These are phyloP conservation scores for Macrostomum lignano DNA, from an alignment of 1,140 invertebrate species.

Conservation along the genomic window DNA sequence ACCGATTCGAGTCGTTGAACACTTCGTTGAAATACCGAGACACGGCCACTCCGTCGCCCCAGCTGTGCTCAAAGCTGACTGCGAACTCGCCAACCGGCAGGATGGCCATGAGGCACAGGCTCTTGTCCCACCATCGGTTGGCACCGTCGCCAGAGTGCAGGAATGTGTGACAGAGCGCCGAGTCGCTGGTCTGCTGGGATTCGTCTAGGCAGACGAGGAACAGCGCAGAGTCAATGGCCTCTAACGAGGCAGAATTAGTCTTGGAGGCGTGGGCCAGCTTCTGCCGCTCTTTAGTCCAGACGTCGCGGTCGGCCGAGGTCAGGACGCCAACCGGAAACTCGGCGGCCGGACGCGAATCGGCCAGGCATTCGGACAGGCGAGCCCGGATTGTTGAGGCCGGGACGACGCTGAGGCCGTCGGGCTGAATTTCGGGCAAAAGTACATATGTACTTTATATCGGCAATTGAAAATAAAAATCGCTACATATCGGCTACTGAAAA, in stretches of 20 bases:
- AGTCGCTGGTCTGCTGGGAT: no score
- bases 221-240: no score
- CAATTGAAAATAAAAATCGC: no score
- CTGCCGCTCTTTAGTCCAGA: constrained; percentile 47
- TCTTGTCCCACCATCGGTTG: constrained; percentile 81
- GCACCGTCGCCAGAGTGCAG: no score
- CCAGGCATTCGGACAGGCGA: constrained; percentile 40
- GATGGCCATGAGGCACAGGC: constrained; percentile 58
- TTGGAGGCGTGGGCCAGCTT: constrained; percentile 33
- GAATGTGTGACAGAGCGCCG: no score
- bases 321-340: constrained; percentile 37
- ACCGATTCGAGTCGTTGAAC: constrained; percentile 33
- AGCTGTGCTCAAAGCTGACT: constrained; percentile 87
- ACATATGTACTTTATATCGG: no score
- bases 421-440: no score
- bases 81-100: constrained; percentile 50
- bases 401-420: no score
- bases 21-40: constrained; percentile 58
- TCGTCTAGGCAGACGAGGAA: no score
- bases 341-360: constrained; percentile 44
- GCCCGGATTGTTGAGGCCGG: no score
- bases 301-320: constrained; percentile 50
- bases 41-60: constrained; percentile 91
- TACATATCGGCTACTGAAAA: no score
- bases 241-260: no score